Evolutionary conservation across 2,888 invertebrate species (phyloP).

Genomic region (Pogonocherus hispidulus): DNA sequence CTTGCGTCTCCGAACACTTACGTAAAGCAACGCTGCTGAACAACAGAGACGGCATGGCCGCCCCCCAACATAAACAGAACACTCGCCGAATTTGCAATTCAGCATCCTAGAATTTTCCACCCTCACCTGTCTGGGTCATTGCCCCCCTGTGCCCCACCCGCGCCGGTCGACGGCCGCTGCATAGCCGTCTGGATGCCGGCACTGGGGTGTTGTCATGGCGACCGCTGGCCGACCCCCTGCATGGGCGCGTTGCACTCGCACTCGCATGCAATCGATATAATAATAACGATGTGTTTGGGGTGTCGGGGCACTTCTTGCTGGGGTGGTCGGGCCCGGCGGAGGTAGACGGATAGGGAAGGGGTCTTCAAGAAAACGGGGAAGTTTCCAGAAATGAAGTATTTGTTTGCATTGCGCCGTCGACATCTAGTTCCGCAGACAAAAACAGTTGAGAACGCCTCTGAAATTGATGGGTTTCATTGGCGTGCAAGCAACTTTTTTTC

Average conservation of each 20-base stretch:
- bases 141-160: slow-evolving; percentile 43
- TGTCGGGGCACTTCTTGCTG: neutral
- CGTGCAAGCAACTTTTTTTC: no score
- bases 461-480: no score
- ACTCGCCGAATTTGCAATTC: slow-evolving; percentile 41
- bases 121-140: slow-evolving; percentile 56
- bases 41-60: neutral
- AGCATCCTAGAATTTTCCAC: slow-evolving; percentile 44
- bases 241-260: slow-evolving; percentile 40
- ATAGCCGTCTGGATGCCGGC: slow-evolving; percentile 64
- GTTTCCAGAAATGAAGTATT: neutral
- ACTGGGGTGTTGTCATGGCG: slow-evolving; percentile 68
- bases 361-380: slow-evolving; percentile 11
- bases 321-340: neutral
- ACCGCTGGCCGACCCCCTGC: slow-evolving; percentile 57
- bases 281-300: slow-evolving; percentile 28
- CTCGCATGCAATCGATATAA: slow-evolving; percentile 37
- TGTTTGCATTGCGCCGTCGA: neutral
- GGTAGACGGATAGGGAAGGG: neutral
- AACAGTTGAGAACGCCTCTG: no score
- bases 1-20: no score
- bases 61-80: slow-evolving; percentile 28
- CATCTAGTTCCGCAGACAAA: no score
- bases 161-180: slow-evolving; percentile 50
- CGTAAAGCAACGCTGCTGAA: no score